Conservation (phyloP, 2,888 invertebrate species). For the Scaptomyza parva region DNA sequence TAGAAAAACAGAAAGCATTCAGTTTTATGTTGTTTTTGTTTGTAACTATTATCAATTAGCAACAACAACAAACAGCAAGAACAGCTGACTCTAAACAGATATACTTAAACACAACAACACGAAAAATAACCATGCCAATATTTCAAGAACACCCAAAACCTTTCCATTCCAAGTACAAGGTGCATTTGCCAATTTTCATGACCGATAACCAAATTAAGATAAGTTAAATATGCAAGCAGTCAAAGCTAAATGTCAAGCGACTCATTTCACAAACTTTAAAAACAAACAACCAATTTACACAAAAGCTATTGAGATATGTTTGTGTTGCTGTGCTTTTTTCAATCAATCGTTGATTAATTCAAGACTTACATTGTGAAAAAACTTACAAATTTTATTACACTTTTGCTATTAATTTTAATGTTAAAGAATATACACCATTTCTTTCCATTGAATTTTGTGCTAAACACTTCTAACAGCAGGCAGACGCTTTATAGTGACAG, state of each 20-base stretch:
- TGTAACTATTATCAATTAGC: constrained; percentile 16
- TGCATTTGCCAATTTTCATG: not conserved
- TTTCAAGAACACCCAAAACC: not conserved
- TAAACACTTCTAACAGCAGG: constrained; percentile 30
- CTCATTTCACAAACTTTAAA: not conserved
- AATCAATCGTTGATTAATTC: not conserved
- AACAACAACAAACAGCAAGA: constrained; percentile 36
- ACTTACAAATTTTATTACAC: constrained; percentile 14
- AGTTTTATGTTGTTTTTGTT: constrained; percentile 53
- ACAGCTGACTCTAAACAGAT: not conserved
- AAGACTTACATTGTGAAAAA: not conserved
- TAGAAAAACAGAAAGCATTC: constrained; percentile 78
- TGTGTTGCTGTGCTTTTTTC: no score
- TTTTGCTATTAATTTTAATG: constrained; percentile 15
- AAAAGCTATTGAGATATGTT: no score
- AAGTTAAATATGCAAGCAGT: constrained; percentile 1
- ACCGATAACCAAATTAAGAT: constrained; percentile 7
- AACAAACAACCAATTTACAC: constrained; percentile 1
- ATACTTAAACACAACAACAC: not conserved
- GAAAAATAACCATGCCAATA: not conserved
- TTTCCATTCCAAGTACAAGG: not conserved
- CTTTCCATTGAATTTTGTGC: constrained; percentile 19
- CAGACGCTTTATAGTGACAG: constrained; percentile 24
- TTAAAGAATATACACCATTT: not conserved
- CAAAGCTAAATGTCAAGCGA: not conserved